Evolutionary conservation across 2,113 vertebrate genomes (phyloP).

Genomic region (Pygoscelis adeliae): DNA sequence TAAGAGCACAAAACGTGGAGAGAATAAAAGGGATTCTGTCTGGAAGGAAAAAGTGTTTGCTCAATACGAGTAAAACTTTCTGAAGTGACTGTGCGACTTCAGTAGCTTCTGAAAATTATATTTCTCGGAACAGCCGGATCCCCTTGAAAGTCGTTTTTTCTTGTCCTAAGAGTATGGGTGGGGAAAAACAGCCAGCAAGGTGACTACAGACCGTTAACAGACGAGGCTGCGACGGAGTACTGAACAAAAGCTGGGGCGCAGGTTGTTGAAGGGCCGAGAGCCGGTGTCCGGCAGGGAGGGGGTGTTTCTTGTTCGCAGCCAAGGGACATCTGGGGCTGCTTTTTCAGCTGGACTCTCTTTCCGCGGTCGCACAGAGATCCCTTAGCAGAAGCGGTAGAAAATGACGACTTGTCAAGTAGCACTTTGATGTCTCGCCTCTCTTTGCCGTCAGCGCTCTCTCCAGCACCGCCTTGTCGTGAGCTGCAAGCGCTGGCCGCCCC

Average conservation of each 20-base stretch:
- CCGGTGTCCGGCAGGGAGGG: too few relatives aligned
- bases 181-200: background rate
- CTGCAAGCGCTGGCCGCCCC: background rate
- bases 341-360: background rate
- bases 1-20: background rate
- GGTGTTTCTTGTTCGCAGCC: background rate
- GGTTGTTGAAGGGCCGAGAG: background rate
- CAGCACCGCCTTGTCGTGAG: background rate
- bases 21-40: background rate
- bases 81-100: background rate
- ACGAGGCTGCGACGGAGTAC: background rate
- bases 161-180: background rate
- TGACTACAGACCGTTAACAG: background rate
- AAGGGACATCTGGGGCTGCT: background rate
- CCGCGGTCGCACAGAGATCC: background rate
- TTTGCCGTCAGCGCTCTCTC: background rate
- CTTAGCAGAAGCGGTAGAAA: background rate
- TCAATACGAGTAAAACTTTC: background rate
- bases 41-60: background rate
- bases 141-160: background rate
- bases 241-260: background rate
- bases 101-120: background rate
- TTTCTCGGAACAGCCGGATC: background rate
- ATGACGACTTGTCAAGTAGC: background rate
- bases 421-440: background rate